These are phyloP conservation scores for Lepus oiostolus DNA, from an alignment of 2,797 vertebrate genomes.

Conservation along the genomic window DNA sequence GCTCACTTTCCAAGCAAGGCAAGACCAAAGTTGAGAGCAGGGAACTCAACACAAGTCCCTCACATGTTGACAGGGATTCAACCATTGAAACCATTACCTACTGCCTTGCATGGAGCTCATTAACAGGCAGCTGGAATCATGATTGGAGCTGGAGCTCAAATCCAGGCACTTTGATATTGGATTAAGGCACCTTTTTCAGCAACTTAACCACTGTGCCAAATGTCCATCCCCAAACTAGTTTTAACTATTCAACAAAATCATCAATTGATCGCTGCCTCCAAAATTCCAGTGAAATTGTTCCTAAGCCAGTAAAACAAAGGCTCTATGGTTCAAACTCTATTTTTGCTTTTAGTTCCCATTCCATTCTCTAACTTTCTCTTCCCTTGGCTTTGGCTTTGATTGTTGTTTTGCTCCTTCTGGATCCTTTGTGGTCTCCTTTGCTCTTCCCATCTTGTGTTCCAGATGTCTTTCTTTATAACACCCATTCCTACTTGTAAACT, in stretches of 20 bases:
- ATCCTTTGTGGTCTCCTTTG: neutral
- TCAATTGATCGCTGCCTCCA: neutral
- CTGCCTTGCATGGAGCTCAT: too few relatives aligned
- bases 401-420: neutral
- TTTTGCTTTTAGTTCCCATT: neutral
- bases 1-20: too few relatives aligned
- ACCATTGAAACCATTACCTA: too few relatives aligned
- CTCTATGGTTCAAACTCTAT: neutral
- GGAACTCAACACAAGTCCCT: too few relatives aligned
- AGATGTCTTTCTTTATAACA: neutral
- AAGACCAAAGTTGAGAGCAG: too few relatives aligned
- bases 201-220: too few relatives aligned
- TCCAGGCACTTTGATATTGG: too few relatives aligned
- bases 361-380: neutral
- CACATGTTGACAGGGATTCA: too few relatives aligned
- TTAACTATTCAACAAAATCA: constrained; percentile 8
- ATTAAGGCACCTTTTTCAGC: too few relatives aligned
- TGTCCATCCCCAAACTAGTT: neutral
- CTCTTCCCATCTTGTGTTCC: neutral
- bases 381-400: neutral
- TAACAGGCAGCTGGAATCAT: too few relatives aligned
- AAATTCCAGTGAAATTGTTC: neutral
- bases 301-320: neutral
- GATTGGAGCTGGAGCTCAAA: too few relatives aligned
- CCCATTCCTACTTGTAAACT: neutral